Evolutionary conservation across 2,113 vertebrate species (phyloP), one percentile per base, ranked within the genome.

Genomic region (Bufo bufo): DNA sequence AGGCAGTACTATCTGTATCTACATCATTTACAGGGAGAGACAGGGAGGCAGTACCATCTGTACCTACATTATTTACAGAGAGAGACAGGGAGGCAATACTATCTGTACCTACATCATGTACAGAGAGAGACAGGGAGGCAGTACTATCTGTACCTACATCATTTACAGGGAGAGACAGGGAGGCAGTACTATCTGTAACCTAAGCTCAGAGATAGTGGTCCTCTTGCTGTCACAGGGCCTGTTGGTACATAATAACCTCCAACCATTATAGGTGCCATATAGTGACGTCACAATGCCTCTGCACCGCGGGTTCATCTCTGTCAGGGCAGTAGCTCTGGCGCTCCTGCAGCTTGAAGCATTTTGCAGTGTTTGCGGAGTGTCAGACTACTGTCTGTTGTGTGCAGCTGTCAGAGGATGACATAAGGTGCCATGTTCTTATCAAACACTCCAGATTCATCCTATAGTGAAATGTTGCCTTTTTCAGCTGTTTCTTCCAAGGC

Each of bases 371-470:
- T 72, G 69, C 47, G 43, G 4, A 33, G 23, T 20, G 6, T 11
- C 6, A 74, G 71, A 74, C 71, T 74, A 75, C 19, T 75, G 72
- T 49, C 43, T 47, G 43, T 75, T 75, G 72, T 50, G 45, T 75
- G 72, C 72, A 75, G 72, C 72, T 75, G 72, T 75, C 72, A 50
- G 72, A 50, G 20, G 71, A 23, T 47, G 72, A 75, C 50, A 47
- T 75, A 75, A 19, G 12, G 11, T 9, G 43, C 71, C 43, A 10
- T 49, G 72, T 75, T 17, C 69, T 71, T 10, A 50, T 47, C 17
- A 6, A 14, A 16, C 69, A 45, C 13, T 45, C 16, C 11, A 75
- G 1, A 50, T 47, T 3, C 72, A 16, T 47, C 50, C 0, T 74
- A 66, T 71, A 75, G 11, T 17, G 43, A 74, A 17, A 47, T 50